Conservation (phyloP, 2,888 invertebrate genomes). For the Oligia strigilis region DNA sequence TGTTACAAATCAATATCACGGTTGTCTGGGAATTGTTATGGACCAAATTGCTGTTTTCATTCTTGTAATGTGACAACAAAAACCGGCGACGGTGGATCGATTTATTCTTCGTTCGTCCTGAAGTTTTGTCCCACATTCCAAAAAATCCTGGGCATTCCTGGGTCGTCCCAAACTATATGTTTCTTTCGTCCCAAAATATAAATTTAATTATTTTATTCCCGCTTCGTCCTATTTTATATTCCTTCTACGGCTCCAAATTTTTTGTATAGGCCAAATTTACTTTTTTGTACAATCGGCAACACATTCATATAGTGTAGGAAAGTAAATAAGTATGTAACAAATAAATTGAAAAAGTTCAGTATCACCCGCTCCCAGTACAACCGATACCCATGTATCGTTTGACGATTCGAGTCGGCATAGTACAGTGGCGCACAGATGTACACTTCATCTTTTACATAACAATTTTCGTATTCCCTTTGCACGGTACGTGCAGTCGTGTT, state of each 20-base stretch:
- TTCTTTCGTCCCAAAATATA: too few relatives aligned
- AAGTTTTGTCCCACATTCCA: too few relatives aligned
- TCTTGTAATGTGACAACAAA: not conserved
- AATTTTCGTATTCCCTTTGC: slow-evolving; percentile 65
- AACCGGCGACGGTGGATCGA: not conserved
- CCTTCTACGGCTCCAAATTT: too few relatives aligned
- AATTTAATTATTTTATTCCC: too few relatives aligned
- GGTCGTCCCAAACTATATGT: too few relatives aligned
- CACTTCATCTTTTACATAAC: slow-evolving; percentile 62
- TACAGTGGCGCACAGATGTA: slow-evolving; percentile 63
- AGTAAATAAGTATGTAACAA: not conserved
- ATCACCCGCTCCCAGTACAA: slow-evolving; percentile 20
- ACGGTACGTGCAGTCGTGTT: slow-evolving; percentile 47
- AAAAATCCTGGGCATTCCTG: too few relatives aligned
- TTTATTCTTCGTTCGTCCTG: too few relatives aligned
- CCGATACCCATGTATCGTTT: slow-evolving; percentile 40
- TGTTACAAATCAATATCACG: not conserved
- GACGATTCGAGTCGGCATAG: slow-evolving; percentile 36
- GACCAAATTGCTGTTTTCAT: not conserved
- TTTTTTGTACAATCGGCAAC: too few relatives aligned
- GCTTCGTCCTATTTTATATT: too few relatives aligned
- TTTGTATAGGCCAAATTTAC: too few relatives aligned
- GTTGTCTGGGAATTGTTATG: not conserved
- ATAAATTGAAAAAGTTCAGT: not conserved
- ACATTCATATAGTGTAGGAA: not conserved